Percentiles rank a stretch among this genome's conserved stretches.
Conservation (phyloP, 1,140 invertebrate species). For the Cydia splendana region DNA sequence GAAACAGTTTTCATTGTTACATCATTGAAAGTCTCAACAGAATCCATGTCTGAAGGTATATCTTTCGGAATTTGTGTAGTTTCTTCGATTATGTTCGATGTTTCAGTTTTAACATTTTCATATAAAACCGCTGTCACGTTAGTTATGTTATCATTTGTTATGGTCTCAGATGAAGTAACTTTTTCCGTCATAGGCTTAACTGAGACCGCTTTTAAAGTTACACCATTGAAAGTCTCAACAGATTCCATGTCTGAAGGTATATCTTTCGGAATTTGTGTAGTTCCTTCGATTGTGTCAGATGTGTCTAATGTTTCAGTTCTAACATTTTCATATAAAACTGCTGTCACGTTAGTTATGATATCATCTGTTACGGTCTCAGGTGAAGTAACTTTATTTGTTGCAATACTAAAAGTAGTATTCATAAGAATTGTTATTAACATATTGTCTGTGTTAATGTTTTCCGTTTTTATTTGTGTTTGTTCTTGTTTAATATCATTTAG, state of each 20-base stretch:
- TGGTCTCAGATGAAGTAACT: too few species aligned
- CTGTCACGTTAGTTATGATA: neutral
- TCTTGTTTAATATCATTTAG: neutral
- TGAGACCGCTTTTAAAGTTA: neutral
- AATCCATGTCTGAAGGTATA: neutral
- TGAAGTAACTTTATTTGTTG: neutral
- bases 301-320: neutral
- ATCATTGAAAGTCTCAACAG: neutral
- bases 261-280: neutral
- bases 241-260: neutral
- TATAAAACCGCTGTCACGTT: neutral
- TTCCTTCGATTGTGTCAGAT: neutral
- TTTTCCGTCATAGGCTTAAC: too few species aligned
- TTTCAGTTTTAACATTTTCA: neutral
- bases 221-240: neutral
- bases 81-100: neutral
- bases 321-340: neutral
- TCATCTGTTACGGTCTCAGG: neutral
- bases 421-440: neutral
- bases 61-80: neutral
- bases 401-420: neutral
- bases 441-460: neutral
- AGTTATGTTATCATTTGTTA: too few species aligned
- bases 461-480: neutral
- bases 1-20: neutral